These are phyloP conservation scores for Propithecus perrieri DNA, from an alignment of 2,797 vertebrate genomes.

Conservation along the genomic window DNA sequence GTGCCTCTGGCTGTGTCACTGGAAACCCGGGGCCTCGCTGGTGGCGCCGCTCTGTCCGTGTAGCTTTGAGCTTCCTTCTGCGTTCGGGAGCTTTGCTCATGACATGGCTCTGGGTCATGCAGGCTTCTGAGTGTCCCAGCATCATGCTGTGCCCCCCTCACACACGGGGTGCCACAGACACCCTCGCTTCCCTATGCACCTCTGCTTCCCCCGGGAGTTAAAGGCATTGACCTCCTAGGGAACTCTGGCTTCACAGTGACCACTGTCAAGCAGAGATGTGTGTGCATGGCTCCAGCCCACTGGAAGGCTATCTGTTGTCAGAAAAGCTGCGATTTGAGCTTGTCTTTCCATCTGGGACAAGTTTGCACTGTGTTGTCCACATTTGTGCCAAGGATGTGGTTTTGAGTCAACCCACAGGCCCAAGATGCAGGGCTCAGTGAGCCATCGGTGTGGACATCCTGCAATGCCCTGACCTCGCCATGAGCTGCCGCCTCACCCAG, in stretches of 20 bases:
- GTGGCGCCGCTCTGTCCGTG: rapidly evolving
- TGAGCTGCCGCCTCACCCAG: rapidly evolving
- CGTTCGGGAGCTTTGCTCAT: rapidly evolving
- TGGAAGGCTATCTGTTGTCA: neutral
- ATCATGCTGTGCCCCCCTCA: rapidly evolving
- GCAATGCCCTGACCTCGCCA: rapidly evolving
- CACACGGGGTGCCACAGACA: neutral
- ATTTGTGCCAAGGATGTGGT: neutral
- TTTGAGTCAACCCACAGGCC: neutral
- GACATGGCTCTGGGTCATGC: neutral
- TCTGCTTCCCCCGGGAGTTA: neutral
- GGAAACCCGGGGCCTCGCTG: rapidly evolving
- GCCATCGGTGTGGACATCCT: rapidly evolving
- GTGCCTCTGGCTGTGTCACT: neutral
- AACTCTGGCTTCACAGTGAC: neutral
- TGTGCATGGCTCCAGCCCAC: rapidly evolving
- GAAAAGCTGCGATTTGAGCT: rapidly evolving
- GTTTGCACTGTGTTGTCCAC: neutral
- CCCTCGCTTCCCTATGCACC: neutral
- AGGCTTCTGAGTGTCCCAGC: rapidly evolving
- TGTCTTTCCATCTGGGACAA: neutral
- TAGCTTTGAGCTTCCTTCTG: neutral
- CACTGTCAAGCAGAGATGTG: neutral
- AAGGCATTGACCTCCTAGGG: neutral
- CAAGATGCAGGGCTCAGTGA: neutral